Evolutionary conservation across 2,888 invertebrate species (phyloP).

Genomic region (Antheraea yamamai): DNA sequence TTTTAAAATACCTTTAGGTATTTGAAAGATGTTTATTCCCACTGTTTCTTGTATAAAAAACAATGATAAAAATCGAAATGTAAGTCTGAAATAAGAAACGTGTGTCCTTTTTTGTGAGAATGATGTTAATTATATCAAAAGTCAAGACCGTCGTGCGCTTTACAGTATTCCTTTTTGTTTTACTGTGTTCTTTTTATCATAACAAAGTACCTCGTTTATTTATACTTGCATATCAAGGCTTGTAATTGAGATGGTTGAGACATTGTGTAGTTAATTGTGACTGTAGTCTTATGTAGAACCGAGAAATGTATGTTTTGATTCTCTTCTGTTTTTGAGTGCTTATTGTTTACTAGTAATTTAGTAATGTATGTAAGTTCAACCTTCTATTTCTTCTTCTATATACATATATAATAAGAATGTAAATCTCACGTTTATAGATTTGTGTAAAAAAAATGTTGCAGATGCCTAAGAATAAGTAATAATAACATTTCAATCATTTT

Average conservation of each 20-base stretch:
- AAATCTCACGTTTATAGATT: too few species aligned
- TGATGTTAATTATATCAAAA: conserved; percentile 7
- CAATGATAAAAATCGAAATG: not conserved
- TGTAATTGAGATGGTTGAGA: not conserved
- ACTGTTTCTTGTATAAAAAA: not conserved
- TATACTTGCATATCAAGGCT: not conserved
- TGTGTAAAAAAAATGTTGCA: too few species aligned
- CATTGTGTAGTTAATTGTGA: not conserved
- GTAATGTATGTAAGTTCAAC: too few species aligned
- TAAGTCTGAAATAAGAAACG: not conserved
- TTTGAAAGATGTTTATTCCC: not conserved
- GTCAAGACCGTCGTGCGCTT: not conserved
- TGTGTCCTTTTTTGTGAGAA: not conserved
- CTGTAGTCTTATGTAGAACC: too few species aligned
- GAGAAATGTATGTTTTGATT: not conserved
- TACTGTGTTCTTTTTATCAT: not conserved
- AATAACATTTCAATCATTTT: too few species aligned
- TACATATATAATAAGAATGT: too few species aligned
- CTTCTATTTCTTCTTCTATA: too few species aligned
- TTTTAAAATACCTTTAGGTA: too few species aligned
- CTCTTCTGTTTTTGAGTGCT: not conserved
- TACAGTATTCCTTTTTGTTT: not conserved
- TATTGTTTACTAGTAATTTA: not conserved
- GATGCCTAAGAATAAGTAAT: too few species aligned
- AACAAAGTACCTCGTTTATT: not conserved